phyloP scores from a whole-genome alignment of 2,113 vertebrate species.

The Pelvicachromis taeniatus region DNA sequence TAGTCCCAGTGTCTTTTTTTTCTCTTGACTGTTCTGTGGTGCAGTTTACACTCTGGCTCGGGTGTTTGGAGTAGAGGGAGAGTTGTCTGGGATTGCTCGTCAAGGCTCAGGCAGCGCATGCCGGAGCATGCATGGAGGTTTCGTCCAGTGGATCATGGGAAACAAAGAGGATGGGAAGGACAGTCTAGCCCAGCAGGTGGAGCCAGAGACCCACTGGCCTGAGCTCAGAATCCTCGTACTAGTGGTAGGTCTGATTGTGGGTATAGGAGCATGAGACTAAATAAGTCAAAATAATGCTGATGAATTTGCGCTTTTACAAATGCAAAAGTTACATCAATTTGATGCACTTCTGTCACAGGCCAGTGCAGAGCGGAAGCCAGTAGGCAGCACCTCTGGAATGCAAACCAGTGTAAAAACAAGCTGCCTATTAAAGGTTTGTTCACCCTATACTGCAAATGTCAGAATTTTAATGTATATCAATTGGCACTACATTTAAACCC shows the following conservation, averaged over 20 bases:
- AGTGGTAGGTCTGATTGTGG: slow-evolving; percentile 79
- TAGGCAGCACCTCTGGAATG: slow-evolving; percentile 88
- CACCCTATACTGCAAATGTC: background rate
- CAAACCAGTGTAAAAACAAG: slow-evolving; percentile 91
- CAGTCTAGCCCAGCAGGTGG: slow-evolving; percentile 86
- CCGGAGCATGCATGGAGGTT: slow-evolving; percentile 88
- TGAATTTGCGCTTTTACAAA: background rate
- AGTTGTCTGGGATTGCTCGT: slow-evolving; percentile 87
- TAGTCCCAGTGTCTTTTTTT: background rate
- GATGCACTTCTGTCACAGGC: slow-evolving; percentile 71
- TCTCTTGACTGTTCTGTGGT: background rate
- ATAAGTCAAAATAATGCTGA: background rate
- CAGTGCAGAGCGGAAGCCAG: slow-evolving; percentile 80
- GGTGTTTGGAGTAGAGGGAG: slow-evolving; percentile 81
- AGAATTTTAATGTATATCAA: background rate
- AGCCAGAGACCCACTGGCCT: slow-evolving; percentile 86
- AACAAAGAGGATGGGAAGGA: slow-evolving; percentile 82
- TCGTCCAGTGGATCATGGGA: slow-evolving; percentile 91
- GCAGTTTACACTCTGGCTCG: slow-evolving; percentile 82
- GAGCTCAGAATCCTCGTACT: slow-evolving; percentile 86
- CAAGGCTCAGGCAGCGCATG: slow-evolving; percentile 93
- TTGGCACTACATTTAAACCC: background rate
- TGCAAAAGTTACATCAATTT: background rate
- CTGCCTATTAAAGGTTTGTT: slow-evolving; percentile 80
- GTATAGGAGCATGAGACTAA: background rate